Conservation (phyloP, 2,113 vertebrate genomes). For the Corvus hawaiiensis region DNA sequence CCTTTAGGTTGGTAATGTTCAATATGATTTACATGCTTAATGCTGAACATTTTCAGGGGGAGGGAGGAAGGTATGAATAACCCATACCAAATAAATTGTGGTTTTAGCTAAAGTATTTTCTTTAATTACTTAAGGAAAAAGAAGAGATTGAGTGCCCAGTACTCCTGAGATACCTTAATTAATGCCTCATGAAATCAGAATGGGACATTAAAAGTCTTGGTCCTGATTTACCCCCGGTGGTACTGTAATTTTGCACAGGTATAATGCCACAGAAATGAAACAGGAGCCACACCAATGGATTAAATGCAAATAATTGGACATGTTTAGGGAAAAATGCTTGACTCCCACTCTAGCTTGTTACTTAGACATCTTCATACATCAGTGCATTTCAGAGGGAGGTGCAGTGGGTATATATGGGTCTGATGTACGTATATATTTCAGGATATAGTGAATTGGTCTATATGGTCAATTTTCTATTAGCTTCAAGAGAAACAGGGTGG, state of each 20-base stretch:
- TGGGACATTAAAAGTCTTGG: not conserved
- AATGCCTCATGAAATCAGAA: not conserved
- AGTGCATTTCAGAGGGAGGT: not conserved
- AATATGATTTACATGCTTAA: slow-evolving; percentile 68
- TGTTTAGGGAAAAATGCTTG: not conserved
- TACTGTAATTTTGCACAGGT: not conserved
- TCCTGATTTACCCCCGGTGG: not conserved
- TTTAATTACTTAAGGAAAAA: not conserved
- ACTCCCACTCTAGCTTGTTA: not conserved
- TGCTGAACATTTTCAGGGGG: not conserved
- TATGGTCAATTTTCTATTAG: not conserved
- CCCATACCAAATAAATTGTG: not conserved
- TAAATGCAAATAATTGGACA: not conserved
- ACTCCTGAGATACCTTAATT: not conserved
- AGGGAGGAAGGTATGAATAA: not conserved
- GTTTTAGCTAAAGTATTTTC: not conserved
- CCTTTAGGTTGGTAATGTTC: slow-evolving; percentile 65
- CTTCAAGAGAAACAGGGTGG: not conserved
- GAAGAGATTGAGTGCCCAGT: not conserved
- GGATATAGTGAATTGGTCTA: not conserved
- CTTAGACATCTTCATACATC: not conserved
- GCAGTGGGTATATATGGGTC: not conserved
- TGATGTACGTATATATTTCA: not conserved
- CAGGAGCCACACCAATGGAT: not conserved
- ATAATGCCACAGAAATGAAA: not conserved